These are phyloP conservation scores for Toxostoma redivivum DNA, from an alignment of 2,113 vertebrate genomes.

Conservation along the genomic window DNA sequence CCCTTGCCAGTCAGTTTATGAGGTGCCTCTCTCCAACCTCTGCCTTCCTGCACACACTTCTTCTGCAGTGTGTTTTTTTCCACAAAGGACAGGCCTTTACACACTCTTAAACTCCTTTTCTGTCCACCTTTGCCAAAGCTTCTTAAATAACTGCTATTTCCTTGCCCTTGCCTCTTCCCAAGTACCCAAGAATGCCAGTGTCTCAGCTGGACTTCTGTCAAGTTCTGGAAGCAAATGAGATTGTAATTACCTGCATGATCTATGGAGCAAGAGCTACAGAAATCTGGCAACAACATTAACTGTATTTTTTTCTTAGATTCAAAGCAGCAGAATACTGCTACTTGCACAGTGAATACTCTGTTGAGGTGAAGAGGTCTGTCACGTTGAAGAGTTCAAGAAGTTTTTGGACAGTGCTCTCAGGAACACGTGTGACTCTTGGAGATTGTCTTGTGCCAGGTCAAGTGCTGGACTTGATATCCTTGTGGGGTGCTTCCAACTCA, in stretches of 20 bases:
- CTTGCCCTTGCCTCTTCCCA: background rate
- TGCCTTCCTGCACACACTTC: background rate
- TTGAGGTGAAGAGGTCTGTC: background rate
- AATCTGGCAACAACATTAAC: background rate
- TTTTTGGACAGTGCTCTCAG: background rate
- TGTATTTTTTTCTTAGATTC: background rate
- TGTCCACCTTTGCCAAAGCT: background rate
- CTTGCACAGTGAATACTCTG: background rate
- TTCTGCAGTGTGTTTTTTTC: background rate
- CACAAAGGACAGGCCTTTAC: background rate
- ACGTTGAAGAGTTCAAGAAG: background rate
- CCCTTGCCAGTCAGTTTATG: background rate
- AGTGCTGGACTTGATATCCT: background rate
- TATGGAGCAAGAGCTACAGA: background rate
- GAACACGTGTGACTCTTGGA: background rate
- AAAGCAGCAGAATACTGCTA: background rate
- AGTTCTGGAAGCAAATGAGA: background rate
- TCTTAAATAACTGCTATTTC: background rate
- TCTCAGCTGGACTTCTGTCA: background rate
- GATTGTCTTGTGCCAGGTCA: background rate
- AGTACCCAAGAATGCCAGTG: background rate
- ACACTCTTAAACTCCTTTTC: background rate
- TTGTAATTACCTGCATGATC: background rate
- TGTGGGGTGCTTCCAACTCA: background rate
- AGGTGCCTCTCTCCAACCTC: background rate